phyloP scores from a whole-genome alignment of 2,797 vertebrate genomes.

The Hoplostethus atlanticus region DNA sequence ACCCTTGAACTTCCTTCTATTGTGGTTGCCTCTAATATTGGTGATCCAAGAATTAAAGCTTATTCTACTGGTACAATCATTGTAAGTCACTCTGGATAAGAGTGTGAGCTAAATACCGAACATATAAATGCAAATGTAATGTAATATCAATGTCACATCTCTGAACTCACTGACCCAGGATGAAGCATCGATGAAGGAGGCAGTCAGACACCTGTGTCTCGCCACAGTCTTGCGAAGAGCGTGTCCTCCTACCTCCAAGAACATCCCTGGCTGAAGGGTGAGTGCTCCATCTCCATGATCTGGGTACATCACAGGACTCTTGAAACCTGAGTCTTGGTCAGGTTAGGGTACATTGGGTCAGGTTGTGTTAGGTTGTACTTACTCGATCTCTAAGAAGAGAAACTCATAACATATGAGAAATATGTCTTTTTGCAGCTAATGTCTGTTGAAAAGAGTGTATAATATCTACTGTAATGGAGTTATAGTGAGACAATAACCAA shows the following conservation, averaged over 20 bases:
- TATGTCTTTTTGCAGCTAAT: not conserved
- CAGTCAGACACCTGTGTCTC: conserved; percentile 16
- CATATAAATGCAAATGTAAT: not conserved
- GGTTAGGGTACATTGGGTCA: not conserved
- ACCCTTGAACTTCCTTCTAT: not conserved
- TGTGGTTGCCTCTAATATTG: not conserved
- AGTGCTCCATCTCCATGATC: not conserved
- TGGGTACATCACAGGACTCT: not conserved
- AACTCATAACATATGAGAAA: too few species aligned
- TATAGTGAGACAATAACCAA: not conserved
- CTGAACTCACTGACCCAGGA: conserved; percentile 14
- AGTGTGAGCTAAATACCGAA: not conserved
- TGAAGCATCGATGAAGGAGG: conserved; percentile 3
- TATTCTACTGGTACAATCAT: not conserved
- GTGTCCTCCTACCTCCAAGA: conserved; percentile 1
- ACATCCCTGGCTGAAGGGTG: not conserved
- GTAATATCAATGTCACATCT: not conserved
- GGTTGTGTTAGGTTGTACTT: not conserved
- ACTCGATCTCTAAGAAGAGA: not conserved
- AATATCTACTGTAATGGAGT: not conserved
- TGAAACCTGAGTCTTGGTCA: not conserved
- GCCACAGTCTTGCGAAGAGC: conserved; percentile 18
- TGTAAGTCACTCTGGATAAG: not conserved
- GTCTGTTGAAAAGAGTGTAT: not conserved
- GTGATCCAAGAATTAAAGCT: not conserved